Percentiles rank a stretch among this genome's conserved stretches.
Conservation (phyloP, 2,888 invertebrate genomes). For the Coecobrya sp. region DNA sequence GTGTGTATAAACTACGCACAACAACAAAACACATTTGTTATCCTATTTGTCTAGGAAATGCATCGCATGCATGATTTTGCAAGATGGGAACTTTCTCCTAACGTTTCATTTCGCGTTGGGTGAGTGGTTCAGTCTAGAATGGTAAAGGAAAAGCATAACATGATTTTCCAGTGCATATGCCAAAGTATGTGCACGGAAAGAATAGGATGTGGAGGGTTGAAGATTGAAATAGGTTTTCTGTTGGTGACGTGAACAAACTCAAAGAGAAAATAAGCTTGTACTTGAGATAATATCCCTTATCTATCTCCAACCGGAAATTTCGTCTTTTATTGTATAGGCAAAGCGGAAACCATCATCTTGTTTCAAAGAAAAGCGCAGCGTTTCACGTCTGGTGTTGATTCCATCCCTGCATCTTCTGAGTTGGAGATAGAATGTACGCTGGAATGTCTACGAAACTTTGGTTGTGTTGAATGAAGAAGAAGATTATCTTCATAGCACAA, state of each 20-base stretch:
- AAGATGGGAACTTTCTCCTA: conserved; percentile 62
- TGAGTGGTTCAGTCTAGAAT: not conserved
- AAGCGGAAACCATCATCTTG: not conserved
- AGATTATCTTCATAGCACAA: not conserved
- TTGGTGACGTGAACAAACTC: conserved; percentile 5
- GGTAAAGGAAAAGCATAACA: not conserved
- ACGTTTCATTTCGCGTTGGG: not conserved
- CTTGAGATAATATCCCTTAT: conserved; percentile 63
- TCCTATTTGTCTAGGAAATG: conserved; percentile 38
- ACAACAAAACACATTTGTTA: conserved; percentile 27
- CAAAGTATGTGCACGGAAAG: not conserved
- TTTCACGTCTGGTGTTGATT: not conserved
- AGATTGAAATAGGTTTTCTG: conserved; percentile 43
- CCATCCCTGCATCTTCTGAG: not conserved
- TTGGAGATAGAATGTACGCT: not conserved
- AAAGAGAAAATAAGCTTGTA: conserved; percentile 47
- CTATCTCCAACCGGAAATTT: conserved; percentile 39
- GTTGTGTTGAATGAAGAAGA: not conserved
- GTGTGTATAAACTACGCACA: not conserved
- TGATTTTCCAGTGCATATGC: not conserved
- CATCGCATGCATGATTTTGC: conserved; percentile 50
- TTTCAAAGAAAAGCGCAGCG: not conserved
- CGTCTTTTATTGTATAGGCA: not conserved
- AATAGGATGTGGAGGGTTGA: conserved; percentile 54
- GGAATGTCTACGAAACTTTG: not conserved